Evolutionary conservation across 2,797 vertebrate genomes (phyloP), one percentile per base, ranked within the genome.

Genomic region (Schizopygopsis malacanthus): DNA sequence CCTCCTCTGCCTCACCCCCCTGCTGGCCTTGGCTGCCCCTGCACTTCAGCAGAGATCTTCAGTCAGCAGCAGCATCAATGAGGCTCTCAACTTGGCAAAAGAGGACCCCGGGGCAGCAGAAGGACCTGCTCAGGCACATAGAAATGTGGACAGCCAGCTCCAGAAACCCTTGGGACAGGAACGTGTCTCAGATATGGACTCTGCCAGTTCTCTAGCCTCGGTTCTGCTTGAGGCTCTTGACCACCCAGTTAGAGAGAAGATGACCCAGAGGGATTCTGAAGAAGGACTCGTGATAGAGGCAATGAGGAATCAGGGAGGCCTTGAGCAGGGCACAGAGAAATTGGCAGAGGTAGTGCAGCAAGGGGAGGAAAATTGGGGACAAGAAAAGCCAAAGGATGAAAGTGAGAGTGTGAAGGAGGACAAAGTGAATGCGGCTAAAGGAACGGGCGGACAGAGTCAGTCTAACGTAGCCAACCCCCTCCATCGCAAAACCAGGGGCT

Each of bases 211-310:
- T 87, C 93, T 98, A 61, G 96, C 95, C 33, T 92, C 94, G 1
- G 93, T 97, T 61, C 94, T 98, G 70, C 90, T 97, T 84, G 95
- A 96, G 90, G 95, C 96, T 10, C 93, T 97, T 56, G 95, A 95
- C 86, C 92, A 92, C 88, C 91, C 90, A 11, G 87, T 77, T 88
- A 89, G 92, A 88, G 78, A 87, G 59, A 82, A 91, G 77, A 59
- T 90, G 90, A 86, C 54, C 47, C 85, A 77, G 87, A 91, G 87
- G 88, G 89, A 92, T 88, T 88, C 88, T 90, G 89, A 84, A 84
- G 92, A 90, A 92, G 92, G 71, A 90, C 90, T 90, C 76, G 82
- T 61, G 85, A 86, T 87, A 86, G 90, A 91, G 85, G 81, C 33
- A 85, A 89, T 88, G 87, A 84, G 89, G 91, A 90, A 83, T 76